Evolutionary conservation across 2,888 invertebrate species (phyloP).

Genomic region (Trichopria drosophilae): DNA sequence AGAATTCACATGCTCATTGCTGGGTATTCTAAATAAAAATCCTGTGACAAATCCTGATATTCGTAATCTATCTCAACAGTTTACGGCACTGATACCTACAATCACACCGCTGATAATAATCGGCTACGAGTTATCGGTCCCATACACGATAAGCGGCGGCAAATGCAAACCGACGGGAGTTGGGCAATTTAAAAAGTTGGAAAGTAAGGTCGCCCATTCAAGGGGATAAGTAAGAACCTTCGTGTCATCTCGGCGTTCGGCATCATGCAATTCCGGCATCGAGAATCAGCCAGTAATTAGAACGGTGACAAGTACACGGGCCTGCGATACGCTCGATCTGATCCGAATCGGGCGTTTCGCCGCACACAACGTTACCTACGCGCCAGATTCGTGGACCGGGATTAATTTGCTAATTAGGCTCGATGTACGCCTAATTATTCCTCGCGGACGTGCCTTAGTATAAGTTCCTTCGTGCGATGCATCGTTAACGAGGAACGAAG

Average conservation of each 20-base stretch:
- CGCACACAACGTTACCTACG: background rate
- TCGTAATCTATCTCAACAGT: too few relatives aligned
- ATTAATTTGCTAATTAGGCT: conserved; percentile 48
- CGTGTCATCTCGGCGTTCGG: background rate
- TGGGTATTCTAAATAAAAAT: too few relatives aligned
- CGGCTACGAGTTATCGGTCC: too few relatives aligned
- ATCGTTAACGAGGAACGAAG: conserved; percentile 19
- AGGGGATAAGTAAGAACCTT: conserved; percentile 9
- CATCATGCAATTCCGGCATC: conserved; percentile 18
- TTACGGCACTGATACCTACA: too few relatives aligned
- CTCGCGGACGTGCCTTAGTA: conserved; percentile 28
- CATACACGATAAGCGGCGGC: too few relatives aligned
- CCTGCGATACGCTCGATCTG: conserved; percentile 6
- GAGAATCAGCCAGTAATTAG: conserved; percentile 28
- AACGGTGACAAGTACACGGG: conserved; percentile 24
- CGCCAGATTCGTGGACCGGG: conserved; percentile 17
- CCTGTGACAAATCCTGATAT: too few relatives aligned
- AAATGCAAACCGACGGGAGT: too few relatives aligned
- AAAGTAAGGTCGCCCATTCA: background rate
- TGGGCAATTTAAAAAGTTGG: too few relatives aligned
- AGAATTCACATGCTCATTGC: too few relatives aligned
- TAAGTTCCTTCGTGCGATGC: conserved; percentile 20
- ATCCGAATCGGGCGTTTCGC: background rate
- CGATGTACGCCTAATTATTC: conserved; percentile 46
- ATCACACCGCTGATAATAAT: too few relatives aligned